Evolutionary conservation across 2,113 vertebrate genomes (phyloP), one percentile per base, ranked within the genome.

Genomic region (Corapipo altera): DNA sequence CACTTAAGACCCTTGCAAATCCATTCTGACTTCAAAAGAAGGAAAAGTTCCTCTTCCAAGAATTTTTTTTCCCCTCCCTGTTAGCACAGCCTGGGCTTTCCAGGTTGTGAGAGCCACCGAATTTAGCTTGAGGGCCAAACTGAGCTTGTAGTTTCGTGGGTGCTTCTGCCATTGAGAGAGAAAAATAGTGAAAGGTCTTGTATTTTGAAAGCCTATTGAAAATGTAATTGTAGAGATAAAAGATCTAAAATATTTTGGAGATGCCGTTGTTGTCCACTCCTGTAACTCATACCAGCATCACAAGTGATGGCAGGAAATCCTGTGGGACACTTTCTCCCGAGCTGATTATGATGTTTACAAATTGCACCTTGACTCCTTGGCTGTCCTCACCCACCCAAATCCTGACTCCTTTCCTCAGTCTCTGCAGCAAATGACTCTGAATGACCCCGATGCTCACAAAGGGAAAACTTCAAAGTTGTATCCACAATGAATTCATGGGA

Each of bases 11-110:
- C 96, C 95, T 93, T 93, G 93, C 91, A 95, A 96, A 97, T 95
- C 92, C 94, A 85, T 94, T 97, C 92, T 91, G 95, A 95, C 88
- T 97, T 96, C 95, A 95, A 95, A 97, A 95, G 96, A 43, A 93
- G 95, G 76, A 75, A 69, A 96, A 94, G 84, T 96, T 96, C 65
- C n/a, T 90, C 77, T 95, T 92, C 96, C 76, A 88, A 79, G 83
- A 75, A 1, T 5, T 32, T 43, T 82, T 75, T 84, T 66, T 5
- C 19, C 19, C 24, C 11, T 13, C 30, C 52, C 79, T 81, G 57
- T 73, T 91, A 92, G 80, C 86, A 69, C 80, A 93, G 83, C 57
- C 74, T 10, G 8, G n/a, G 72, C 83, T 95, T 93, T 84, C 86
- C 93, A 94, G 78, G 95, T 87, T 93, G 59, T 14, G n/a, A 82